Evolutionary conservation across 2,888 invertebrate species (phyloP).

Genomic region (Yponomeuta cagnagella): DNA sequence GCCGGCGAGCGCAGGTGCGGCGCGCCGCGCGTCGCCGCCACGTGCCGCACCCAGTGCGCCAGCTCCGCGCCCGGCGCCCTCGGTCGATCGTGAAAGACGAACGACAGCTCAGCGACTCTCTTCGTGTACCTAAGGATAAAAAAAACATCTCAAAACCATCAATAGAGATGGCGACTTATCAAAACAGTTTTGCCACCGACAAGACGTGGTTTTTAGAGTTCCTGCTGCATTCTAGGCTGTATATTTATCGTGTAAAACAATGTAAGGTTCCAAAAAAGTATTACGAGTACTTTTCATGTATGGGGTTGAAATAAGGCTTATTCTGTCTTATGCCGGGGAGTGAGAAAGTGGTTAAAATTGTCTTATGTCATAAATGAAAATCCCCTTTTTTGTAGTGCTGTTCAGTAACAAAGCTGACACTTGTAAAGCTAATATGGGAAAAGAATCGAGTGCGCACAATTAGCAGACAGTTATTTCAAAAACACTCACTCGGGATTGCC

Average conservation of each 20-base stretch:
- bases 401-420: neutral
- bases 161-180: neutral
- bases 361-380: neutral
- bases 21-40: slow-evolving; percentile 41
- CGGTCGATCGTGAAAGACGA: slow-evolving; percentile 40
- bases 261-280: neutral
- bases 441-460: slow-evolving; percentile 15
- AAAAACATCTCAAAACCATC: neutral
- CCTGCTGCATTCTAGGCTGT: neutral
- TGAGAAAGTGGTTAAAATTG: neutral
- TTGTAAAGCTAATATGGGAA: too few relatives aligned
- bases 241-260: neutral
- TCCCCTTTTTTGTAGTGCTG: neutral
- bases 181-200: too few relatives aligned
- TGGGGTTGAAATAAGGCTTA: too few relatives aligned
- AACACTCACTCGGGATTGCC: slow-evolving; percentile 26
- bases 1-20: slow-evolving; percentile 42
- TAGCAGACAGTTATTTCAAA: neutral
- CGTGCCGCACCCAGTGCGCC: slow-evolving; percentile 48
- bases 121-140: slow-evolving; percentile 36
- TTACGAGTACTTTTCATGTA: too few relatives aligned
- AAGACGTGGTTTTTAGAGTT: neutral
- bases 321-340: too few relatives aligned
- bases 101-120: slow-evolving; percentile 37
- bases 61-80: slow-evolving; percentile 35